These are phyloP conservation scores for Natrix natrix DNA, from an alignment of 2,797 vertebrate genomes.

Conservation along the genomic window DNA sequence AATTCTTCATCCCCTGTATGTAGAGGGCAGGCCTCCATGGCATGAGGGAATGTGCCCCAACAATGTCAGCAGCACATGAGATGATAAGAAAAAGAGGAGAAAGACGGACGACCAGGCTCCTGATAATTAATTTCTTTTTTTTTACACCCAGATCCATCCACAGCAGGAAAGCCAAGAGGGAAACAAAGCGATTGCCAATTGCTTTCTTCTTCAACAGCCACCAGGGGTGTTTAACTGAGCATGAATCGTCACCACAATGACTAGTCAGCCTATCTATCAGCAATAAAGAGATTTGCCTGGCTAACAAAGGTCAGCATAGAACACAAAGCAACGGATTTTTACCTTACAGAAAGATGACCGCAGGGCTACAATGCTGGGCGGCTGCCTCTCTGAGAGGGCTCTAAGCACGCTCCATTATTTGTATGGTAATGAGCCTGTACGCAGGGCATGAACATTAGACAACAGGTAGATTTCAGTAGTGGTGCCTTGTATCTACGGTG, in stretches of 20 bases:
- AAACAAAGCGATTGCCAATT: conserved; percentile 10
- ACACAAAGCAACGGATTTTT: background rate
- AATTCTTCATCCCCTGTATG: conserved; percentile 23
- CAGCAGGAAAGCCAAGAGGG: background rate
- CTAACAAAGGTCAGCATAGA: background rate
- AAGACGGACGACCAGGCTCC: background rate
- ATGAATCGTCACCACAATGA: background rate
- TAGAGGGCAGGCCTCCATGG: background rate
- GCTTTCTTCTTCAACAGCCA: conserved; percentile 15
- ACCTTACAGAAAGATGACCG: background rate
- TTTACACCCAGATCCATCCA: conserved; percentile 18
- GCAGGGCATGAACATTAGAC: background rate
- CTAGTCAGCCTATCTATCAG: background rate
- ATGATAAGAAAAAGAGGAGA: background rate
- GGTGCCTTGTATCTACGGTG: background rate
- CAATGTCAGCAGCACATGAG: background rate
- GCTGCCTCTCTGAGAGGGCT: background rate
- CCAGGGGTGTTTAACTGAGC: background rate
- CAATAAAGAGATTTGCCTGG: background rate
- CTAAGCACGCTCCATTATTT: background rate
- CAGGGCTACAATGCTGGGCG: background rate
- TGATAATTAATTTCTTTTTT: conserved; percentile 24
- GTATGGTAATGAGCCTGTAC: background rate
- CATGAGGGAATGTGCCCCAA: background rate
- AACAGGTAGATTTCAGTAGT: background rate